A percentile compares a stretch with the other conserved stretches of the same genome.
Conservation (phyloP, 2,113 vertebrate genomes). For the Heptranchias perlo region DNA sequence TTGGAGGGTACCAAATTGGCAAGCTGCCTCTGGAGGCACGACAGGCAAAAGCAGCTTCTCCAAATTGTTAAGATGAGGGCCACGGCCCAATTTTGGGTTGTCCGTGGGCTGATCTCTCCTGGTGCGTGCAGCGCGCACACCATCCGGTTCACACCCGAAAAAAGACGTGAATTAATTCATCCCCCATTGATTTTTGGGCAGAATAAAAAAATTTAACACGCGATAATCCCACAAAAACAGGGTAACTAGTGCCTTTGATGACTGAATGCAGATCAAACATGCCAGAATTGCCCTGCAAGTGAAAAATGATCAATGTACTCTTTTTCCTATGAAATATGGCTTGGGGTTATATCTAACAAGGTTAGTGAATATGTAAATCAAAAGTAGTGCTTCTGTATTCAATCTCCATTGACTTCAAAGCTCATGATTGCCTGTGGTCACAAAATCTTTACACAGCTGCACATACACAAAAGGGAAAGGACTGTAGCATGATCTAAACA, state of each 20-base stretch:
- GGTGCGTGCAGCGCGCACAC: not conserved
- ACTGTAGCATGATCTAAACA: not conserved
- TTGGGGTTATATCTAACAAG: not conserved
- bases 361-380: not conserved
- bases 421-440: not conserved
- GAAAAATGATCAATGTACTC: not conserved
- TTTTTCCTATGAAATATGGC: not conserved
- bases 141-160: not conserved
- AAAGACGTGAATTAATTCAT: not conserved
- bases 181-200: not conserved
- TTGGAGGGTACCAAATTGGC: not conserved
- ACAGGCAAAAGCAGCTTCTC: not conserved
- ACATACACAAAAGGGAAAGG: not conserved
- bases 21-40: not conserved
- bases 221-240: not conserved
- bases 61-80: not conserved
- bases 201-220: not conserved
- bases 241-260: not conserved
- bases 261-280: not conserved
- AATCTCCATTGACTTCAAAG: not conserved
- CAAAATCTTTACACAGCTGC: not conserved
- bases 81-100: not conserved
- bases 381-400: not conserved
- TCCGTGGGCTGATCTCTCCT: not conserved
- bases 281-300: not conserved